These are phyloP conservation scores for Dermatophagoides farinae DNA, from an alignment of 1,140 invertebrate genomes.

Conservation along the genomic window DNA sequence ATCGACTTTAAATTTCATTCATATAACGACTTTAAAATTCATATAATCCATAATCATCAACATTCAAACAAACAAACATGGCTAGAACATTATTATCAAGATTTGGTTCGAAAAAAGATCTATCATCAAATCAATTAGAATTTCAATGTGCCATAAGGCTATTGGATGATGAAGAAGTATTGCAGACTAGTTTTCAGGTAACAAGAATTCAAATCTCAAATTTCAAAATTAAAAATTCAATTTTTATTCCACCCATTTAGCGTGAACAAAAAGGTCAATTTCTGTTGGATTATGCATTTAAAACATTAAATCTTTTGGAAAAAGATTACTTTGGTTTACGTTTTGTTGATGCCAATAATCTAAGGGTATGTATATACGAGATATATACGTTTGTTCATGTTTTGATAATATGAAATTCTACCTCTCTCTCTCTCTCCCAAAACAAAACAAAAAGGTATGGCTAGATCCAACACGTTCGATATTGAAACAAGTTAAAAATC, in stretches of 20 bases:
- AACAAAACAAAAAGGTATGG: too few species aligned
- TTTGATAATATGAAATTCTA: too few species aligned
- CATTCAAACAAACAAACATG: background rate
- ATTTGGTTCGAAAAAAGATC: constrained; percentile 56
- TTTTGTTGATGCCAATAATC: constrained; percentile 74
- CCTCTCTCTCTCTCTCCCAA: too few species aligned
- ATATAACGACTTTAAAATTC: too few species aligned
- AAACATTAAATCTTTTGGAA: constrained; percentile 76
- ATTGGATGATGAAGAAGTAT: constrained; percentile 76
- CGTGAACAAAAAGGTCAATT: constrained; percentile 77
- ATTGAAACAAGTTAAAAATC: constrained; percentile 80
- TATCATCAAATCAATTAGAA: constrained; percentile 40
- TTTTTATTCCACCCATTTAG: constrained; percentile 31
- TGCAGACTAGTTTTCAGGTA: constrained; percentile 89
- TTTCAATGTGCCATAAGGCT: constrained; percentile 82
- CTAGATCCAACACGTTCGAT: constrained; percentile 78
- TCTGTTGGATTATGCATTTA: constrained; percentile 77
- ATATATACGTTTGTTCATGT: too few species aligned
- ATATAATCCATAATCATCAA: too few species aligned
- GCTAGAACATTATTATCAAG: constrained; percentile 29
- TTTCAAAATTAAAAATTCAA: background rate
- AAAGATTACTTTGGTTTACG: constrained; percentile 92
- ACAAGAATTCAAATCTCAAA: background rate
- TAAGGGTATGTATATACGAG: constrained; percentile 53
- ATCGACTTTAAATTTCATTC: too few species aligned